phyloP scores from a whole-genome alignment of 2,797 vertebrate species.

The Spinus pinus region DNA sequence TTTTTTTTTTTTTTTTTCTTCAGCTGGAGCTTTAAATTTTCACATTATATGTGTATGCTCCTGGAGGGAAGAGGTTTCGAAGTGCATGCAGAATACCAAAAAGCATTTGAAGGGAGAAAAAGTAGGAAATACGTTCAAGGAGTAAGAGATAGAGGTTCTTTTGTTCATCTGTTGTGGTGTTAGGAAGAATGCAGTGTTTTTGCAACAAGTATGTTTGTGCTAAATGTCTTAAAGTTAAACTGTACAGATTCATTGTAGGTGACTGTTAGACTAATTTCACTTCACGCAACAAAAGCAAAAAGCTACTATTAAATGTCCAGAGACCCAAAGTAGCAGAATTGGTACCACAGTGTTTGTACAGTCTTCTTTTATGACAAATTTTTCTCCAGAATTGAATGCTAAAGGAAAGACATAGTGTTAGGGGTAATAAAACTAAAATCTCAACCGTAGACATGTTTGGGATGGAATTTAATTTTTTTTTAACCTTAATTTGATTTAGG shows the following conservation, averaged over 20 bases:
- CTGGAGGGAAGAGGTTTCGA: background rate
- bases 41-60: fast-evolving
- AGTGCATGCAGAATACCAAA: no score
- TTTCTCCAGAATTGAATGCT: background rate
- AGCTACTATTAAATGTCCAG: background rate
- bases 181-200: background rate
- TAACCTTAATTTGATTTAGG: background rate
- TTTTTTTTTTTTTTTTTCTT: background rate
- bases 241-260: background rate
- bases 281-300: background rate
- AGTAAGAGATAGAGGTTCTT: background rate
- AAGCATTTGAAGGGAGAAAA: background rate
- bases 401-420: background rate
- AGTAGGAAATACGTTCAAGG: no score
- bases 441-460: background rate
- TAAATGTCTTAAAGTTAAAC: background rate
- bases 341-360: background rate
- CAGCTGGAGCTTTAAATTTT: background rate
- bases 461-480: background rate
- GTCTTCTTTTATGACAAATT: background rate
- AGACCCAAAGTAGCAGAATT: background rate
- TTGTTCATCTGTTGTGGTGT: background rate
- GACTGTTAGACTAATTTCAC: background rate
- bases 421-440: background rate
- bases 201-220: background rate